Evolutionary conservation across 35 echinoderm and acorn worm genomes (phyloP), one percentile per base, ranked within the genome.

Genomic region (Lytechinus pictus): DNA sequence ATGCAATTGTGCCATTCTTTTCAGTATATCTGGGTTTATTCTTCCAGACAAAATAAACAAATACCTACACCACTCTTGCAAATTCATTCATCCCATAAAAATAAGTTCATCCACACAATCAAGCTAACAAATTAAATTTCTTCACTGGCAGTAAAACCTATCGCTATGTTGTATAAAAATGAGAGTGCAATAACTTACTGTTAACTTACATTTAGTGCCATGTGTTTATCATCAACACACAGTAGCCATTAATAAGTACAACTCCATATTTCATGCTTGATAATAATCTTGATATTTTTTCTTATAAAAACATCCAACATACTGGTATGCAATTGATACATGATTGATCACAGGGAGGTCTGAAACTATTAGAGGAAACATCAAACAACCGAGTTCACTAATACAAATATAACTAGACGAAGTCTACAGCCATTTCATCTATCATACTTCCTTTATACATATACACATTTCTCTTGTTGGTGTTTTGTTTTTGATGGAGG

Each of bases 51-150:
- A 79, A 44, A 79, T n/a, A 16, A 79, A 79, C 66, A 79, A 24
- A 5, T 79, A 79, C 8, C 16, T 79, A 79, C 66, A 79, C 66
- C 19, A 79, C 19, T 79, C 66, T 79, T 79, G 66, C 66, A 79
- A 79, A 79, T 79, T 79, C 66, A 79, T 79, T 79, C 66, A 79
- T 79, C 66, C 66, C 19, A 79, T 79, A 79, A n/a, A 79, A 79
- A 79, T 79, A 79, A 79, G 66, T n/a, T 79, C 6, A 79, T 79
- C n/a, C 66, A 79, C n/a, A 79, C 14, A 79, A 79, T n/a, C 19
- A 24, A 79, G 66, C 66, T 79, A 79, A 79, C 66, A 79, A 79
- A 79, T 24, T 79, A 24, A 24, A 4, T 6, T 79, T 24, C 66
- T 79, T 24, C 66, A 79, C 66, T 79, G 66, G 66, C 66, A 79